Base-by-base conservation (phyloP, 2,113 vertebrate genomes). In the Scatophagus argus region DNA sequence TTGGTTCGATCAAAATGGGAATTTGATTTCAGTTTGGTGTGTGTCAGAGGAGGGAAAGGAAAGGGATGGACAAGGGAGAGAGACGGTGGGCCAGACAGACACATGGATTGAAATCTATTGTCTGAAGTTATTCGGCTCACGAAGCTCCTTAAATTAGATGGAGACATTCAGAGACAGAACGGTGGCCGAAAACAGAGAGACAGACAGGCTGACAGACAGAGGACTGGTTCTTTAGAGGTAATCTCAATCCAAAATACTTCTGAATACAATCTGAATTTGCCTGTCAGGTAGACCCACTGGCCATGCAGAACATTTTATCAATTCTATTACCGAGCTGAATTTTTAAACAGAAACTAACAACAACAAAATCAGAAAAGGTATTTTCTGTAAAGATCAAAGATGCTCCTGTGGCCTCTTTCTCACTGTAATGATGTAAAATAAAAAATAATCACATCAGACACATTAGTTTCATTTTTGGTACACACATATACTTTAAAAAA, bases 221-320 rank as follows among this genome's bases (percentile, higher is more conserved):
- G 29, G 31, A 47, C 49, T 2, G 31, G 0, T 32, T 63, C 16
- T 38, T 29, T 25, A 7, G 47, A 54, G 43, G 4, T 23, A 32
- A 73, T 76, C 51, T 64, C 41, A 51, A 84, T 81, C 66, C 62
- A 51, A 61, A 88, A 62, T 77, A 43, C n/a, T 74, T 65, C 54
- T n/a, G n/a, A n/a, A n/a, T n/a, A n/a, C n/a, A 9, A 46, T 51
- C 38, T 83, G 13, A 81, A 72, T 78, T 36, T 63, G 11, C 65
- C 13, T 6, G 29, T 41, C 31, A 21, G 51, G 68, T 36, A 55
- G 10, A 12, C 16, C 10, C 2, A 19, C 14, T 19, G 10, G 58
- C 19, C 0, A 41, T 5, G 11, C 31, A 49, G 54, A 54, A 12
- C 10, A 77, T 36, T 32, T n/a, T 10, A 46, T 51, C 8, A 27